Evolutionary conservation across 1,140 invertebrate genomes (phyloP).

Genomic region (Marisa cornuarietis): DNA sequence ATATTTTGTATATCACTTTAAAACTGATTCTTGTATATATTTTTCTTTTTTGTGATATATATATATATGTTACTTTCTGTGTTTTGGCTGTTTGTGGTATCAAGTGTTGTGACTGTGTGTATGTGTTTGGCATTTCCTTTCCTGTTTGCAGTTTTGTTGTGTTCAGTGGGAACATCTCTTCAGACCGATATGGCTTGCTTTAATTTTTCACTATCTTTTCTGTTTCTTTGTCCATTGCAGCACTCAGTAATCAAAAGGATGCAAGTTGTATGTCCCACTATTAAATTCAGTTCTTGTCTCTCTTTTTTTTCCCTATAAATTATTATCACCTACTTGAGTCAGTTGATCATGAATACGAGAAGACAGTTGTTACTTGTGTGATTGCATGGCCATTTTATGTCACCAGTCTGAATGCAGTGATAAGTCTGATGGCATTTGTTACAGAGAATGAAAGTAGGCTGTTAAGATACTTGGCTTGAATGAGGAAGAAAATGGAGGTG

Average conservation of each 20-base stretch:
- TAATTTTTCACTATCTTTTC: constrained; percentile 15
- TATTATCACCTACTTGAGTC: background rate
- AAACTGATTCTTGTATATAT: background rate
- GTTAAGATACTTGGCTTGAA: no score
- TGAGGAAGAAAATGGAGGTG: no score
- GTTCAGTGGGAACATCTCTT: background rate
- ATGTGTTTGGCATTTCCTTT: no score
- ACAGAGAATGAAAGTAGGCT: no score
- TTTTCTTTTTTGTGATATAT: background rate
- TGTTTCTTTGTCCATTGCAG: constrained; percentile 26
- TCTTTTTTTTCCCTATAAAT: background rate
- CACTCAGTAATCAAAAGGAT: constrained; percentile 24
- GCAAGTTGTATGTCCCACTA: constrained; percentile 17
- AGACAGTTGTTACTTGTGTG: no score
- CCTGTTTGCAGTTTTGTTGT: background rate
- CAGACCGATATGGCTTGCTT: constrained; percentile 11
- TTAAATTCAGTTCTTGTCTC: constrained; percentile 12
- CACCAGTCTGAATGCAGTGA: no score
- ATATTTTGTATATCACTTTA: background rate
- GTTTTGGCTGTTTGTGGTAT: no score
- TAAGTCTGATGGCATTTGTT: no score
- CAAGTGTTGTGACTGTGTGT: no score
- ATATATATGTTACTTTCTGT: no score
- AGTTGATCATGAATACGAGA: no score
- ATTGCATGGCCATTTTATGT: no score